Base-by-base conservation (phyloP, 2,113 vertebrate genomes). In the Machaerirhynchus nigripectus region DNA sequence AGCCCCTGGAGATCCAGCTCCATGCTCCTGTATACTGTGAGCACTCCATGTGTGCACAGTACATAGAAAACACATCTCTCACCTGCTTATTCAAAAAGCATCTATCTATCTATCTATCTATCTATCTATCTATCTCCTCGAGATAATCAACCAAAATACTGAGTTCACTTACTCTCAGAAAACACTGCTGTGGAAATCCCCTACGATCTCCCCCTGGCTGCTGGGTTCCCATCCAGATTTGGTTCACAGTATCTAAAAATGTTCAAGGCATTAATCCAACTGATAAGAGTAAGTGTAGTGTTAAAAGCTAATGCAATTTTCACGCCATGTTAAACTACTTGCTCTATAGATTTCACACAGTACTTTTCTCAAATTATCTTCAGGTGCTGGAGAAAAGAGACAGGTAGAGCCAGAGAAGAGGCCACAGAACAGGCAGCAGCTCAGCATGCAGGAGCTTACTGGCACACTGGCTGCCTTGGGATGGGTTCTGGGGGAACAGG, bases 401-500 rank as follows among this genome's bases (percentile, higher is more conserved):
- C 28, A 57, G 33, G 18, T 8, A 39, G 12, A 75, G 35, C 4
- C 71, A 68, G 55, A 60, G 52, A 26, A 33, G 53, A 33, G 69
- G 7, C 37, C 4, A 2, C 10, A 46, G 46, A 63, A 49, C 5
- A 19, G 0, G 3, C 6, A 70, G 46, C n/a, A 59, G 37, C 40
- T 78, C 37, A 39, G 37, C 2, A 0, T 1, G 4, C 0, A 2
- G 35, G 15, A 6, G 9, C 24, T 77, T 35, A 8, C n/a, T 11
- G 37, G 22, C 7, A 8, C 20, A 7, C 27, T 70, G 60, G 3
- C 8, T 21, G 28, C 22, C 74, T 49, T 65, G 30, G 33, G 26
- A 5, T 8, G 44, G 30, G 13, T 10, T 85, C 2, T 1, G 22
- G 26, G 39, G 8, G 7, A 95, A 39, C 1, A 44, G 35, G n/a